phyloP scores from a whole-genome alignment of 2,113 vertebrate species.

The Hirundichthys speculiger region DNA sequence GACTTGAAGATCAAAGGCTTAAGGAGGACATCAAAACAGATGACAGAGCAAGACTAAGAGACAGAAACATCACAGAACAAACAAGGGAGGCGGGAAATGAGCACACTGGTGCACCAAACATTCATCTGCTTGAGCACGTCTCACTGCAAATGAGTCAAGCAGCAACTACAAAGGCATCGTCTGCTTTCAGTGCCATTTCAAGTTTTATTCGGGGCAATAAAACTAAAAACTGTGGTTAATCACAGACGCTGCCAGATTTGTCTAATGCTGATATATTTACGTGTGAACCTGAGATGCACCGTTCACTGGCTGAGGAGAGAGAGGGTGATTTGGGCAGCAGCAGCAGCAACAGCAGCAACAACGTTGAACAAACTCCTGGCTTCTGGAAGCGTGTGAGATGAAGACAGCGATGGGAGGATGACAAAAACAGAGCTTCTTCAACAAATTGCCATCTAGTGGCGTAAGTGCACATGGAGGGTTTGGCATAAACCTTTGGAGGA shows the following conservation, averaged over 20 bases:
- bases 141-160: slow-evolving; percentile 32
- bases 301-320: slow-evolving; percentile 55
- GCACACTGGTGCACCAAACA: slow-evolving; percentile 52
- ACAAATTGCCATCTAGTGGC: slow-evolving; percentile 53
- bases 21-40: slow-evolving; percentile 24
- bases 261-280: no score
- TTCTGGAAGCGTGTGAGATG: slow-evolving; percentile 36
- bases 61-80: slow-evolving; percentile 19
- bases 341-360: slow-evolving; percentile 64
- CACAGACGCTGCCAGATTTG: background rate
- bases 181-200: background rate
- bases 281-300: slow-evolving; percentile 48
- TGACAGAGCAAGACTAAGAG: slow-evolving; percentile 24
- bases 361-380: slow-evolving; percentile 27
- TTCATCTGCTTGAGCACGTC: slow-evolving; percentile 48
- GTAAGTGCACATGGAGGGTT: slow-evolving; percentile 8
- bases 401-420: slow-evolving; percentile 25
- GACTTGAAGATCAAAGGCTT: background rate
- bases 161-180: slow-evolving; percentile 9
- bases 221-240: background rate
- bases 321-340: slow-evolving; percentile 66
- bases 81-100: slow-evolving; percentile 22
- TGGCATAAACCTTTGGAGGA: slow-evolving; percentile 1
- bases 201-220: background rate
- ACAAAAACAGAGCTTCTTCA: slow-evolving; percentile 21